Conservation (phyloP, 2,113 vertebrate genomes). For the Gopherus flavomarginatus region DNA sequence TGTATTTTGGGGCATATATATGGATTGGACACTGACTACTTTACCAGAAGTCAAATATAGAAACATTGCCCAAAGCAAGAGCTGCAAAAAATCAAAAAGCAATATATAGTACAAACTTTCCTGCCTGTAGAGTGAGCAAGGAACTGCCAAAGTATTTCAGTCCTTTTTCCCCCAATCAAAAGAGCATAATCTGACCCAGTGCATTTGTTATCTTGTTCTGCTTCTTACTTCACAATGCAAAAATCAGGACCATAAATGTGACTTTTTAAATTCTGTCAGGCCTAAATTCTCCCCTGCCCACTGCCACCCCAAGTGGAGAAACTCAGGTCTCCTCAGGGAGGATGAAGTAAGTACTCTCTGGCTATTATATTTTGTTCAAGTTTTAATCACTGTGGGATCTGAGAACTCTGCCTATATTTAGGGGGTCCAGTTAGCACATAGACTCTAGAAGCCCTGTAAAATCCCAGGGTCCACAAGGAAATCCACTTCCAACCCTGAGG, state of each 20-base stretch:
- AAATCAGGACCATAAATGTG: background rate
- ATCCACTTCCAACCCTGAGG: background rate
- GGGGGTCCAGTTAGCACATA: background rate
- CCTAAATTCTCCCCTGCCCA: background rate
- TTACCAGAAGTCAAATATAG: background rate
- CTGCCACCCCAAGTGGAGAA: background rate
- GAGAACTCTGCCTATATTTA: background rate
- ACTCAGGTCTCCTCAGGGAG: background rate
- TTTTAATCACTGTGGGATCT: background rate
- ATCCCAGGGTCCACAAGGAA: background rate
- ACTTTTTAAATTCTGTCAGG: background rate
- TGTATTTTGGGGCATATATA: rapidly evolving
- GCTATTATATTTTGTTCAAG: background rate
- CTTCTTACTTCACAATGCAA: background rate
- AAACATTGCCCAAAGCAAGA: background rate
- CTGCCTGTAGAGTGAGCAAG: background rate
- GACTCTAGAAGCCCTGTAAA: rapidly evolving
- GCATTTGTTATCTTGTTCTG: background rate
- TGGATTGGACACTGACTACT: background rate
- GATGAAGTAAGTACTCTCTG: background rate
- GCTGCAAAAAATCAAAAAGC: background rate
- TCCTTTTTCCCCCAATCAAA: background rate
- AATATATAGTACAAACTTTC: background rate
- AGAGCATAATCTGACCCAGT: background rate
- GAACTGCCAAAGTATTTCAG: background rate